phyloP scores from a whole-genome alignment of 2,113 vertebrate genomes.

The Dasyprocta punctata region DNA sequence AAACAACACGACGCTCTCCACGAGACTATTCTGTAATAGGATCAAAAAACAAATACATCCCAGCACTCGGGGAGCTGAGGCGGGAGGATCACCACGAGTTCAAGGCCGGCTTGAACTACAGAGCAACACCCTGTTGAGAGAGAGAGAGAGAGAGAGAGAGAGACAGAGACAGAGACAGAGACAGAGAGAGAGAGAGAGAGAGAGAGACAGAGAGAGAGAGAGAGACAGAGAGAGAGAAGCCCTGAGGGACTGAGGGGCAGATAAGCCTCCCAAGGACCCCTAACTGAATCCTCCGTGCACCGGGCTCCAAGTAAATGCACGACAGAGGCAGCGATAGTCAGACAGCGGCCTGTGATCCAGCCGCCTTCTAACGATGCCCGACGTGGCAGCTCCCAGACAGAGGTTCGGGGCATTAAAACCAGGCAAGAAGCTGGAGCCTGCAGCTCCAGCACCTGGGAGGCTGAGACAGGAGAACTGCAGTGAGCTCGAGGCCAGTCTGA shows the following conservation, averaged over 20 bases:
- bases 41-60: neutral
- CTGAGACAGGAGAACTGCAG: neutral
- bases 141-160: too few relatives aligned
- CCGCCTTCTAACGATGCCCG: neutral
- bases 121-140: too few relatives aligned
- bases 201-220: neutral
- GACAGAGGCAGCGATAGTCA: neutral
- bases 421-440: too few relatives aligned
- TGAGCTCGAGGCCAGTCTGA: neutral
- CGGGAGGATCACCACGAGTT: too few relatives aligned
- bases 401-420: neutral
- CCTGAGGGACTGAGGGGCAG: neutral
- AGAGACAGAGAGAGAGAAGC: neutral
- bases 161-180: too few relatives aligned
- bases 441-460: too few relatives aligned
- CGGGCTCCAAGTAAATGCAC: neutral
- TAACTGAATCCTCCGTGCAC: neutral
- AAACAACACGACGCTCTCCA: neutral
- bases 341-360: neutral
- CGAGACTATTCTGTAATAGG: neutral
- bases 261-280: neutral
- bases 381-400: neutral
- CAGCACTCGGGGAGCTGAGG: too few relatives aligned
- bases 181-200: neutral
- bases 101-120: too few relatives aligned